Evolutionary conservation across 2,888 invertebrate species (phyloP), one percentile per base, ranked within the genome.

Genomic region (Rhagonycha lutea): DNA sequence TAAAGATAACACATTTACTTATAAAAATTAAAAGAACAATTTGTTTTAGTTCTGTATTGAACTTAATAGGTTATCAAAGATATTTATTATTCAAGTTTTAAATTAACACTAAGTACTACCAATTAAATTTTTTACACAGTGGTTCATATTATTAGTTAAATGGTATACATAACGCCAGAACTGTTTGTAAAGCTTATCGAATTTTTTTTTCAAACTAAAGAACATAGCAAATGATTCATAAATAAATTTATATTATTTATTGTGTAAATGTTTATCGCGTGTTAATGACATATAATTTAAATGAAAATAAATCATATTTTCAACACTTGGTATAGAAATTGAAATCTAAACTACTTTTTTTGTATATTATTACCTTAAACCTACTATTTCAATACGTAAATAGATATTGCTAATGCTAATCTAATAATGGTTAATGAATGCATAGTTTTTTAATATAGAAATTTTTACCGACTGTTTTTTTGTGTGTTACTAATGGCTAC

Each of bases 1-100:
- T 76, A 76, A 76, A 76, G 76, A 76, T 76, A 76, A 76, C 73
- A 63, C 78, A 79, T 81, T 80, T 81, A 28, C 28, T 70, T 62
- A 32, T 68, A 70, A 63, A 63, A 67, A 61, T 70, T 73, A 76
- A 73, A 72, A 65, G 32, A 73, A 12, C 26, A 63, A 75, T 75
- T 69, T 32, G 71, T 62, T 61, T 69, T 72, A 72, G 72, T 75
- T 72, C 72, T 63, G 72, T 62, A 73, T 61, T 63, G 68, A 23
- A 65, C 73, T 47, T 47, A 47, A 47, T 47, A 47, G 47, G 47
- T 47, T 47, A 47, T 47, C 47, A 47, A 47, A 47, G 47, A n/a
- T 47, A 47, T 47, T 47, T 47, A 47, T 47, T 47, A 65, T 65
- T 65, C 24, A 24, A 65, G 63, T 65, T 47, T 47, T 47, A 47